Evolutionary conservation across 1,140 invertebrate species (phyloP).

Genomic region (Wasmannia auropunctata): DNA sequence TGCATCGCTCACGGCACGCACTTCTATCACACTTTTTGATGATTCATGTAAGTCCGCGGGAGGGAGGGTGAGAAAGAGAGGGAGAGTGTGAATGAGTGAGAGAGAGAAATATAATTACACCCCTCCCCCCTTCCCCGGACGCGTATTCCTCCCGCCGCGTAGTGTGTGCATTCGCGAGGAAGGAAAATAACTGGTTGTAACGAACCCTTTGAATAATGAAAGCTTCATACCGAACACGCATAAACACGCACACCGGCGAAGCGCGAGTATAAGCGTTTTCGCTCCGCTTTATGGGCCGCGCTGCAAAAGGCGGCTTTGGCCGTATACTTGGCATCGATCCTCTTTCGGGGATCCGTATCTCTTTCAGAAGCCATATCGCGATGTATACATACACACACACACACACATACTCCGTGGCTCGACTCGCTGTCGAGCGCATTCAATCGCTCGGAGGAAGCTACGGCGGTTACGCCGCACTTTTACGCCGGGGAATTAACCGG

Average conservation of each 20-base stretch:
- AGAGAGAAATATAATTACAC: conserved; percentile 50
- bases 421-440: conserved; percentile 47
- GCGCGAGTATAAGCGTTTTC: conserved; percentile 64
- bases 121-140: too few relatives aligned
- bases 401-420: neutral
- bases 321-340: conserved; percentile 68
- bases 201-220: conserved; percentile 68
- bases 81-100: neutral
- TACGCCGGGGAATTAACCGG: conserved; percentile 8
- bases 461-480: neutral
- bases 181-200: conserved; percentile 67
- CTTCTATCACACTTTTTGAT: conserved; percentile 42
- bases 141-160: conserved; percentile 14
- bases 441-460: conserved; percentile 29
- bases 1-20: conserved; percentile 44
- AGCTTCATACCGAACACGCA: conserved; percentile 67
- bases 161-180: conserved; percentile 7
- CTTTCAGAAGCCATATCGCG: conserved; percentile 54
- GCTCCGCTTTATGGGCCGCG: conserved; percentile 63
- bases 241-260: conserved; percentile 64
- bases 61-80: neutral
- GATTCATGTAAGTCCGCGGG: conserved; percentile 31
- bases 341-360: conserved; percentile 62
- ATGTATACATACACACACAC: neutral
- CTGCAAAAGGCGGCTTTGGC: conserved; percentile 68